Conservation (phyloP, 2,797 vertebrate genomes). For the Propithecus perrieri region DNA sequence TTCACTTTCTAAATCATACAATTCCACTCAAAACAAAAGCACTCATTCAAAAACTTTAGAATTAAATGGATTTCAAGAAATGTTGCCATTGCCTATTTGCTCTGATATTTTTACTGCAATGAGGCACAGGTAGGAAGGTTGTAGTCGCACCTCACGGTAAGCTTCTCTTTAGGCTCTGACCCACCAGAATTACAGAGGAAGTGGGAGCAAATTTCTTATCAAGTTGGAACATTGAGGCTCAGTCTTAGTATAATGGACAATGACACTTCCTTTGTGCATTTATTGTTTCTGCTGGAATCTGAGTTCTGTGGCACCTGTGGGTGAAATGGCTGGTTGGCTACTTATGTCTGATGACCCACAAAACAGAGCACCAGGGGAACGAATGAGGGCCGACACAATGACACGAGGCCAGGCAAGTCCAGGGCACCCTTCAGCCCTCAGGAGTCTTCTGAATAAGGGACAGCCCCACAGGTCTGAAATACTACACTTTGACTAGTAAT, state of each 20-base stretch:
- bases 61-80: neutral
- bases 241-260: neutral
- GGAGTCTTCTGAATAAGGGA: neutral
- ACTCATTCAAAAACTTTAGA: neutral
- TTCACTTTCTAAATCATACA: conserved; percentile 7
- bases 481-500: neutral
- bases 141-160: neutral
- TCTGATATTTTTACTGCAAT: neutral
- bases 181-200: neutral
- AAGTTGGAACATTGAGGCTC: neutral
- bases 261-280: neutral
- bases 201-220: neutral
- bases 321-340: neutral
- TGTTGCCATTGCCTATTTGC: neutral
- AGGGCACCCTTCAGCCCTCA: neutral
- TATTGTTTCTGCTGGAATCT: neutral
- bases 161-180: neutral
- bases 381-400: neutral
- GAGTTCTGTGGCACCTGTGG: neutral
- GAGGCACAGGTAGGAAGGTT: neutral
- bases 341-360: neutral
- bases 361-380: neutral
- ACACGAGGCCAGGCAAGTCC: neutral
- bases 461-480: neutral
- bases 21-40: neutral